Evolutionary conservation across 2,888 invertebrate species (phyloP), one percentile per base, ranked within the genome.

Genomic region (Antheraea yamamai): DNA sequence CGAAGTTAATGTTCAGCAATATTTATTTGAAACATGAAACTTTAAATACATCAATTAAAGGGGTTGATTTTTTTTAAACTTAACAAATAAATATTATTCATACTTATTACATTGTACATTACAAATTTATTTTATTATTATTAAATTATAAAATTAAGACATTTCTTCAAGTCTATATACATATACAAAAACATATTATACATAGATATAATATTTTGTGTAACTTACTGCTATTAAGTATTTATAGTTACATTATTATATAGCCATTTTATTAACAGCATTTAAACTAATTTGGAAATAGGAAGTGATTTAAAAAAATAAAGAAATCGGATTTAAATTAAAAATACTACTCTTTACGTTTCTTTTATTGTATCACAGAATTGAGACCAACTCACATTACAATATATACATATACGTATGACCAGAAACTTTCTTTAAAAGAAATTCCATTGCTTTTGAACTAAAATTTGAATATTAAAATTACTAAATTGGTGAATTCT

Each of bases 351-450:
- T 14, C 2, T 70, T 39, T 70, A 70, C n/a, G 12, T n/a, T 39
- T 70, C 47, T 47, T 70, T 70, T 20, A n/a, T 70, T 70, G 39
- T 70, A 70, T 70, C 70, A 70, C 70, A 70, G 70, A n/a, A 39
- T 39, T 39, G 70, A 70, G n/a, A 1, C 68, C 35, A 70, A 39
- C 39, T 70, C 10, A 10, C 39, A 39, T 70, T 39, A 70, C 39
- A 70, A 70, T 39, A 70, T 39, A 70, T 23, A 47, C 47, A 47
- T 47, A 39, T 35, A 20, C 20, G 2, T 70, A 39, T 66, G 10
- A 64, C 8, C 58, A 58, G n/a, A 23, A 61, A 30, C 26, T 16
- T 66, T 30, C 64, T 30, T 66, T 66, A 30, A 26, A 30, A 30
- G 16, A 30, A 6, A 16, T 66, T 66, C 4, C 26, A 16, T 30